A percentile compares a stretch with the other conserved stretches of the same genome.
phyloP scores from a whole-genome alignment of 2,113 vertebrate species.

The Daphoenositta chrysoptera region DNA sequence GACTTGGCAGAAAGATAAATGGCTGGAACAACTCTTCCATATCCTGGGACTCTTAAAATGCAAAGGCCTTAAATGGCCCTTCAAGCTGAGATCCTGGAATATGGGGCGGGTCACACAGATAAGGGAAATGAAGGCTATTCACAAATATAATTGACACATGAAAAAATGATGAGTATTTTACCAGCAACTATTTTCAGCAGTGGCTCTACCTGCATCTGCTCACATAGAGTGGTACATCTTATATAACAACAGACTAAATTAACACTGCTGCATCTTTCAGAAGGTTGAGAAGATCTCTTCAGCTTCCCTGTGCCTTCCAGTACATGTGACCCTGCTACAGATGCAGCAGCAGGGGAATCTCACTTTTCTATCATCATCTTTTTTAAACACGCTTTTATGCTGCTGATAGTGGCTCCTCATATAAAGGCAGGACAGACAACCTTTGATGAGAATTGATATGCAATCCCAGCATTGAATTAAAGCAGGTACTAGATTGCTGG shows the following conservation, averaged over 20 bases:
- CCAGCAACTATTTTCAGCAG: not conserved
- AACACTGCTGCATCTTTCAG: not conserved
- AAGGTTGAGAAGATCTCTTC: not conserved
- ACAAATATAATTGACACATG: not conserved
- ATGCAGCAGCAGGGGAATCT: not conserved
- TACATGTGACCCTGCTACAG: not conserved
- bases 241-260: not conserved
- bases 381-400: not conserved
- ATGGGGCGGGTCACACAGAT: not conserved
- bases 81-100: not conserved
- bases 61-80: not conserved
- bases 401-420: not conserved
- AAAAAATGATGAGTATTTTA: not conserved
- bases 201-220: not conserved
- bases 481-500: not conserved
- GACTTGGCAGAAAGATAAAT: not conserved
- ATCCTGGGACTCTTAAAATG: not conserved
- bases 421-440: not conserved
- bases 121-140: not conserved
- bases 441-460: not conserved
- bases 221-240: not conserved
- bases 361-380: not conserved
- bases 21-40: not conserved
- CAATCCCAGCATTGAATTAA: not conserved
- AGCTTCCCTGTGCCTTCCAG: not conserved